Evolutionary conservation across 2,888 invertebrate genomes (phyloP).

Genomic region (Schrankia costaestrigalis): DNA sequence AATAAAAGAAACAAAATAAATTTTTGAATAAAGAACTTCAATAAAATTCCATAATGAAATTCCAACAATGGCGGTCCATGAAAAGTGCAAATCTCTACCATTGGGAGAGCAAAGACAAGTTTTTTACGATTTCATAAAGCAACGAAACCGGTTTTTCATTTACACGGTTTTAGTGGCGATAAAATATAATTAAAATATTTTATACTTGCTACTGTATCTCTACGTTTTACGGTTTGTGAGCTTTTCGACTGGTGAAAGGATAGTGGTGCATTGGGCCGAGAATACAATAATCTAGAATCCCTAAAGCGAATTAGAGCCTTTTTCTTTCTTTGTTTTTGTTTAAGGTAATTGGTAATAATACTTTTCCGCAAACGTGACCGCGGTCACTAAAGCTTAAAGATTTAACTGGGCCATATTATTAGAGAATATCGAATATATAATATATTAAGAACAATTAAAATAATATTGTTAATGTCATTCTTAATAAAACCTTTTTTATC

Average conservation of each 20-base stretch:
- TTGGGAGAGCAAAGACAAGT: constrained; percentile 64
- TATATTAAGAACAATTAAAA: too few relatives aligned
- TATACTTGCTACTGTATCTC: constrained; percentile 71
- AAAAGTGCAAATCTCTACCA: constrained; percentile 56
- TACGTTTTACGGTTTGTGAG: constrained; percentile 62
- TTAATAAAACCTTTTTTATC: too few relatives aligned
- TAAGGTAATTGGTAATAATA: too few relatives aligned
- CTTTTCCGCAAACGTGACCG: too few relatives aligned
- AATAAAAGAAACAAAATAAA: constrained; percentile 33
- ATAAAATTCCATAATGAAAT: constrained; percentile 61
- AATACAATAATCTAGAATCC: too few relatives aligned
- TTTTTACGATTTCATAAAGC: constrained; percentile 78
- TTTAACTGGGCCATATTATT: too few relatives aligned
- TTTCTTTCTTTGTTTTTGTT: too few relatives aligned
- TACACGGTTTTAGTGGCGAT: constrained; percentile 78
- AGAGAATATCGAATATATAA: too few relatives aligned
- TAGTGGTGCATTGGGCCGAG: constrained; percentile 39
- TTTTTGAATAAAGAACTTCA: constrained; percentile 27
- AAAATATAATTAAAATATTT: constrained; percentile 82
- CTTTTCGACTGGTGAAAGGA: constrained; percentile 52
- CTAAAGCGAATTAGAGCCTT: too few relatives aligned
- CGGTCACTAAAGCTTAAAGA: too few relatives aligned
- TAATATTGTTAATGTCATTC: too few relatives aligned
- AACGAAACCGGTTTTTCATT: constrained; percentile 77
- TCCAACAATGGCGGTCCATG: constrained; percentile 71